A percentile compares a stretch with the other conserved stretches of the same genome.
phyloP scores from a whole-genome alignment of 2,888 invertebrate species.

The Cephalotes varians region DNA sequence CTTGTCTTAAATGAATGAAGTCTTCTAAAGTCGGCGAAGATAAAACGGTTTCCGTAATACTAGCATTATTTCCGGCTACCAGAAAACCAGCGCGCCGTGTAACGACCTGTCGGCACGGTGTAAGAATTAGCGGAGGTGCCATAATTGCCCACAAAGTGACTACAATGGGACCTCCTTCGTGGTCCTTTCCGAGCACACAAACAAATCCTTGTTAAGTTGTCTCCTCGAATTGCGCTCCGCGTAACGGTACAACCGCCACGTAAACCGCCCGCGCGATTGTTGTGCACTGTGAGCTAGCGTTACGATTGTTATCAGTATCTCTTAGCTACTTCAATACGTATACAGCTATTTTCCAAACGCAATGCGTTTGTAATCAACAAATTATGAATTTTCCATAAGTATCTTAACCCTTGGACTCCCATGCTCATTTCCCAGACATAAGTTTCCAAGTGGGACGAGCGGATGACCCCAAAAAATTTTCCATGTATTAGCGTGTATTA shows the following conservation, averaged over 20 bases:
- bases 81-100: slow-evolving; percentile 63
- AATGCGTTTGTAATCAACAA: background rate
- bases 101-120: slow-evolving; percentile 47
- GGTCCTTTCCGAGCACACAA: slow-evolving; percentile 37
- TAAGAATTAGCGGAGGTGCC: slow-evolving; percentile 73
- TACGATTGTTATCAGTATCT: background rate
- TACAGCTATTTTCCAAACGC: background rate
- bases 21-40: background rate
- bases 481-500: no score
- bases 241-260: slow-evolving; percentile 28
- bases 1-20: background rate
- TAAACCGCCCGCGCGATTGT: slow-evolving; percentile 31
- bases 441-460: no score
- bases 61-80: slow-evolving; percentile 18
- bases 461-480: no score
- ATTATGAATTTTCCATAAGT: background rate
- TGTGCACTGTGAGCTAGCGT: slow-evolving; percentile 7
- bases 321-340: background rate
- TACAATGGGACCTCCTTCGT: slow-evolving; percentile 35
- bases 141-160: slow-evolving; percentile 67
- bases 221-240: slow-evolving; percentile 12
- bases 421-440: no score
- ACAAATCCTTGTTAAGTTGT: slow-evolving; percentile 42
- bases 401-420: no score
- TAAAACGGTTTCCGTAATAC: slow-evolving; percentile 21